Evolutionary conservation across 2,888 invertebrate genomes (phyloP), one percentile per base, ranked within the genome.

Genomic region (Synergus itoensis): DNA sequence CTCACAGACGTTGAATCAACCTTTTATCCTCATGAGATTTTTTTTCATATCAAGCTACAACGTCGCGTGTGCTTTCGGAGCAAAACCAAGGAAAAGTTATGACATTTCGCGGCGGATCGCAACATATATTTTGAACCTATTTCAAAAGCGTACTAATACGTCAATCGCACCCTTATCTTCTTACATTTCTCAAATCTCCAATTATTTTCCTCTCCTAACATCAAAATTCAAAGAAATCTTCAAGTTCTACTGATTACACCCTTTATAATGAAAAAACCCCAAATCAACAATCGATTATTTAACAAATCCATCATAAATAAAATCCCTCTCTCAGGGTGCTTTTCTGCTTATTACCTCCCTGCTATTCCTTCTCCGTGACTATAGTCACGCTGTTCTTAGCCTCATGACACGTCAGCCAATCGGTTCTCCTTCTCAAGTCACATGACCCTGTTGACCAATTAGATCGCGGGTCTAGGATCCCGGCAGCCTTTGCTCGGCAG

Each of bases 371-470:
- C 86, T 86, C 86, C 89, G 90, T 93, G 92, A 90, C 83, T 85
- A 84, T 89, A 93, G 91, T 87, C 89, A 88, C 88, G 88, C 91
- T 92, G 93, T 93, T 93, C 87, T 85, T 85, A 86, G 87, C 87
- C 92, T 93, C 92, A 92, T 92, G 90, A 89, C 80, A 79, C 65
- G 21, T 81, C 78, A 83, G 67, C 94, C 93, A 94, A 94, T 94
- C 16, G 82, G 85, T 77, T 81, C 75, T 53, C 76, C 77, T n/a
- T 8, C 2, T 21, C 14, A 28, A 45, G 89, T 93, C 94, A 94
- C 93, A 93, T 94, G 94, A 88, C 62, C 81, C n/a, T 1, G 63
- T 80, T 82, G 82, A 82, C 93, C 93, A 93, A 94, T 94, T 85
- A 85, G 85, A 87, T 80, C 18, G 78, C 82, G 82, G 86, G 88